Conservation (phyloP, 2,113 vertebrate species). For the Nerophis ophidion region DNA sequence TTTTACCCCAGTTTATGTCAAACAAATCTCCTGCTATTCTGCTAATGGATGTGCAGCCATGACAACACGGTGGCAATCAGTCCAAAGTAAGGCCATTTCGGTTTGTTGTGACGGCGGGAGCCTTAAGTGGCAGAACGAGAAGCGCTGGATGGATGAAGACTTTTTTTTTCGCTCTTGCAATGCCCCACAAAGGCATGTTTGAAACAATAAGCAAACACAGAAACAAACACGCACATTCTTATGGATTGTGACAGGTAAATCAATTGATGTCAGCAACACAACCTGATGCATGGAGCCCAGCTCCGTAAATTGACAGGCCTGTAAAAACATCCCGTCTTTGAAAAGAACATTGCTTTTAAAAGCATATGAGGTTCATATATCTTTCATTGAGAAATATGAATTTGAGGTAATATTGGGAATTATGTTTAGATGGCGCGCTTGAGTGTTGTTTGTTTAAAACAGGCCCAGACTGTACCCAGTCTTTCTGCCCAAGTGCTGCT, state of each 20-base stretch:
- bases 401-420: too few relatives aligned
- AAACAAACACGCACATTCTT: slow-evolving; percentile 1
- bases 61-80: slow-evolving; percentile 56
- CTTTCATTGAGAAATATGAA: too few relatives aligned
- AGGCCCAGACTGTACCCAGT: too few relatives aligned
- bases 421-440: too few relatives aligned
- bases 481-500: too few relatives aligned
- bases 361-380: background rate
- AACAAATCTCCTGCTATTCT: slow-evolving; percentile 57
- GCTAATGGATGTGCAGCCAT: slow-evolving; percentile 68
- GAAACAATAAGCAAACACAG: slow-evolving; percentile 5
- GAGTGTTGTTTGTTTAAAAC: too few relatives aligned
- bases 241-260: slow-evolving; percentile 24
- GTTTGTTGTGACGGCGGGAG: slow-evolving; percentile 43
- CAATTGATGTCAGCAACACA: slow-evolving; percentile 12
- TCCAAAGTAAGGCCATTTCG: slow-evolving; percentile 56
- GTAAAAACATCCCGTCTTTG: background rate
- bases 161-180: slow-evolving; percentile 8
- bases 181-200: slow-evolving; percentile 12
- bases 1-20: slow-evolving; percentile 58
- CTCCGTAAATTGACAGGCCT: slow-evolving; percentile 8
- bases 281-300: slow-evolving; percentile 9
- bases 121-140: slow-evolving; percentile 19
- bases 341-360: background rate
- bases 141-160: slow-evolving; percentile 9